Percentiles rank a stretch among this genome's conserved stretches.
phyloP scores from a whole-genome alignment of 1,140 invertebrate species.

The Euura lappo region DNA sequence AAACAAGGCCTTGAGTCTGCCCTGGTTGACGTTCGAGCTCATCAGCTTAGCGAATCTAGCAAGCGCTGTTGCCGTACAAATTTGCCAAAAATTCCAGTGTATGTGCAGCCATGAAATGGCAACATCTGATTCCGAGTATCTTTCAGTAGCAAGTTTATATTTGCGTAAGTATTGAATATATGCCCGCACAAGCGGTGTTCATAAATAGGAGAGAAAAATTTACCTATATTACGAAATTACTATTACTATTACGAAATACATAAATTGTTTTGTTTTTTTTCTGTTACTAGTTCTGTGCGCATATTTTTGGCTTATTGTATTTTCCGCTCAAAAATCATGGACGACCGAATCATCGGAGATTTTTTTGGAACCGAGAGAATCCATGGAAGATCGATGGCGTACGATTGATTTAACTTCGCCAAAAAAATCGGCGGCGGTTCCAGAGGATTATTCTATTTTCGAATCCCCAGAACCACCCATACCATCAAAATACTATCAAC shows the following conservation, averaged over 20 bases:
- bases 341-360: slow-evolving; percentile 3
- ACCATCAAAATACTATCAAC: slow-evolving; percentile 30
- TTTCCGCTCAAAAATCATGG: slow-evolving; percentile 43
- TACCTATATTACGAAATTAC: no score
- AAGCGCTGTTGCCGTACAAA: slow-evolving; percentile 40
- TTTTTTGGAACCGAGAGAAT: slow-evolving; percentile 10
- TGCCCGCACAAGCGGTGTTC: no score
- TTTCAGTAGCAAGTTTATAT: slow-evolving; percentile 46
- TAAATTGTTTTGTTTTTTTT: slow-evolving; percentile 23
- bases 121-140: slow-evolving; percentile 38
- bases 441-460: slow-evolving; percentile 34
- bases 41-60: slow-evolving; percentile 52
- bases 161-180: slow-evolving; percentile 44
- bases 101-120: slow-evolving; percentile 29
- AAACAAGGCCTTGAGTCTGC: slow-evolving; percentile 46
- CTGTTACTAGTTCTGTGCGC: slow-evolving; percentile 43
- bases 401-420: slow-evolving; percentile 32
- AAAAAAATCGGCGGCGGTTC: slow-evolving; percentile 50
- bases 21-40: slow-evolving; percentile 55
- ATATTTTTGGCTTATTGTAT: slow-evolving; percentile 52
- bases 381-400: neutral
- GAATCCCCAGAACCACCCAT: slow-evolving; percentile 29
- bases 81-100: slow-evolving; percentile 32
- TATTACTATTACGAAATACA: no score
- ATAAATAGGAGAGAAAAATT: no score